A percentile compares a stretch with the other conserved stretches of the same genome.
phyloP scores from a whole-genome alignment of 2,797 vertebrate species.

The Ctenopoma kingsleyae region DNA sequence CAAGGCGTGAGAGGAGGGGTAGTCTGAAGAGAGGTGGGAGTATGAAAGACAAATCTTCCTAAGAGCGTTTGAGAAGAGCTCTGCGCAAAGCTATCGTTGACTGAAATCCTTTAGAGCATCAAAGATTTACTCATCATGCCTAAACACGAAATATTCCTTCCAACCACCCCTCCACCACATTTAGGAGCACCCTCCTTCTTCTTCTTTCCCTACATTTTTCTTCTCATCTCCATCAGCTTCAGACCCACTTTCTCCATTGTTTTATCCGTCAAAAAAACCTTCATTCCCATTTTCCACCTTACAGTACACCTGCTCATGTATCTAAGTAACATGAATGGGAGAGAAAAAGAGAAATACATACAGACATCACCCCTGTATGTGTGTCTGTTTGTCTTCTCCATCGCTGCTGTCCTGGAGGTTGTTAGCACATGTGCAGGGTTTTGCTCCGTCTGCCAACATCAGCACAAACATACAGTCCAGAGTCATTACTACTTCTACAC shows the following conservation, averaged over 20 bases:
- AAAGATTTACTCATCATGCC: slow-evolving; percentile 74
- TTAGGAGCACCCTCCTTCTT: slow-evolving; percentile 21
- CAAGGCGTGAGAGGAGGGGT: slow-evolving; percentile 76
- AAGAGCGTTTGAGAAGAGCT: slow-evolving; percentile 77
- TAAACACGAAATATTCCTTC: slow-evolving; percentile 65
- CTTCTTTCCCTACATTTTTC: slow-evolving; percentile 13
- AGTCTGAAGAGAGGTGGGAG: slow-evolving; percentile 81
- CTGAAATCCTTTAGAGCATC: slow-evolving; percentile 80
- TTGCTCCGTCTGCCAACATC: slow-evolving; percentile 59
- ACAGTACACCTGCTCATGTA: slow-evolving; percentile 11
- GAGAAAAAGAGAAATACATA: slow-evolving; percentile 18
- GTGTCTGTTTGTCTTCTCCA: slow-evolving; percentile 59
- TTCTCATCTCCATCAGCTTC: slow-evolving; percentile 44
- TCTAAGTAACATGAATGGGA: slow-evolving; percentile 27
- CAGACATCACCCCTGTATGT: slow-evolving; percentile 46
- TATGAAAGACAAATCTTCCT: slow-evolving; percentile 85
- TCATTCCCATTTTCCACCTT: slow-evolving; percentile 7
- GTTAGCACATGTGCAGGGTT: slow-evolving; percentile 60
- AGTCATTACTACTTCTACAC: slow-evolving; percentile 40
- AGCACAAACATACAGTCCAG: slow-evolving; percentile 52
- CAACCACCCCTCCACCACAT: slow-evolving; percentile 3
- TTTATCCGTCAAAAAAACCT: slow-evolving; percentile 19
- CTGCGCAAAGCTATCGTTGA: slow-evolving; percentile 74
- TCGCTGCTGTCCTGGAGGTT: slow-evolving; percentile 64
- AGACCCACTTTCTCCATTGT: slow-evolving; percentile 30